Base-by-base conservation (phyloP, 2,888 invertebrate species). In the Stomorhina lunata region DNA sequence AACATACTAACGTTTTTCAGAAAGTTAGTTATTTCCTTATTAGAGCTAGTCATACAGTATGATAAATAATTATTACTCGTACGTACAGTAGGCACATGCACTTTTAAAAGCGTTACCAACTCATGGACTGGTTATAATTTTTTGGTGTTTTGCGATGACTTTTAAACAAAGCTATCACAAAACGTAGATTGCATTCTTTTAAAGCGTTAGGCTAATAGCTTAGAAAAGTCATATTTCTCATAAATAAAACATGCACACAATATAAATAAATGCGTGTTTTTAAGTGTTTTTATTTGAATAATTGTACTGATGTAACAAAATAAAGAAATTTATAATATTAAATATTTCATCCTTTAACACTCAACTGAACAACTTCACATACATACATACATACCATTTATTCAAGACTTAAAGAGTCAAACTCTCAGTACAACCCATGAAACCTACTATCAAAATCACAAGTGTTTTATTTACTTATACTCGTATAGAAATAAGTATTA, bases 401-500 rank as follows among this genome's bases (percentile, higher is more conserved):
- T 69, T 69, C 29, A 12, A 68, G 53, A 15, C 17, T 25, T 37
- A 20, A 29, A n/a, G n/a, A n/a, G n/a, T n/a, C 27, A 27, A 29
- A 48, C 20, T 27, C 6, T 9, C 17, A 15, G 5, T 22, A 4
- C n/a, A 32, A 45, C 15, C 17, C 15, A 29, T 10, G 32, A 22
- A 17, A 69, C 20, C 43, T 32, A 43, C 45, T 59, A 34, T 45
- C 34, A 45, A 71, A 59, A 71, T 45, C 57, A 71, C n/a, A n/a
- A n/a, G 32, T 48, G 4, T 17, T 71, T 12, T n/a, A 45, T 57
- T 45, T 45, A 32, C n/a, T n/a, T n/a, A n/a, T n/a, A n/a, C n/a
- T n/a, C n/a, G n/a, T 22, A 45, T 45, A 22, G 57, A 45, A 69
- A 55, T n/a, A 17, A n/a, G n/a, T n/a, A n/a, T n/a, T 32, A 17